Evolutionary conservation across 2,888 invertebrate species (phyloP), one percentile per base, ranked within the genome.

Genomic region (Ormyrus thymus): DNA sequence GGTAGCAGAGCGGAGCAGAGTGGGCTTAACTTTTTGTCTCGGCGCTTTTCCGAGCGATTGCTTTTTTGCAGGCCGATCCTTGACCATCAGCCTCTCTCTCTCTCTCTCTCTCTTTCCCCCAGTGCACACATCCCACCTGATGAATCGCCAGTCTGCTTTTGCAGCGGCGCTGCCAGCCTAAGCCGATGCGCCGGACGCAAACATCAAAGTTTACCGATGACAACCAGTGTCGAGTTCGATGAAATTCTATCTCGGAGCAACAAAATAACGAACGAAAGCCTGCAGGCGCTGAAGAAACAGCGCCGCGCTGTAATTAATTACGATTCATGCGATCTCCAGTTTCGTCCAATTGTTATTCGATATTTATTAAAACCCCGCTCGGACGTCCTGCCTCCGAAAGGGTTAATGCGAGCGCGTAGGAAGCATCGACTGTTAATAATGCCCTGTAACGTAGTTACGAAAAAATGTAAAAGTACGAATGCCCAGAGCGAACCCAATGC

Each of bases 131-230:
- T n/a, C 10, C 55, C 68, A 29, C 29, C 29, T 29, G 55, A 55
- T 69, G 46, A 43, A 13, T 50, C 68, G 29, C 10, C 9, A 29
- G 29, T 29, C 29, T 29, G 29, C 29, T 29, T 29, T 29, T 29
- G 29, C 29, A 29, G 45, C n/a, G 13, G 7, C 29, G 55, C 13
- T 29, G 58, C 10, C 13, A 7, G 56, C 58, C 48, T 68, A 68
- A 55, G 69, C 69, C 55, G 10, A 13, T 15, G 43, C 11, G 29
- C 45, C 66, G 29, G 65, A 15, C 13, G 15, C 55, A 65, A 71
- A 77, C 71, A 71, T 77, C 76, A 77, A 76, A 76, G 76, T 77
- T 77, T 65, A 50, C 13, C 71, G 51, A 8, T 9, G 46, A 3
- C 29, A 29, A 29, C 29, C 43, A 9, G 15, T 13, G 66, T 46